Conservation (phyloP, 2,797 vertebrate species). For the Cercopithecus mitis region DNA sequence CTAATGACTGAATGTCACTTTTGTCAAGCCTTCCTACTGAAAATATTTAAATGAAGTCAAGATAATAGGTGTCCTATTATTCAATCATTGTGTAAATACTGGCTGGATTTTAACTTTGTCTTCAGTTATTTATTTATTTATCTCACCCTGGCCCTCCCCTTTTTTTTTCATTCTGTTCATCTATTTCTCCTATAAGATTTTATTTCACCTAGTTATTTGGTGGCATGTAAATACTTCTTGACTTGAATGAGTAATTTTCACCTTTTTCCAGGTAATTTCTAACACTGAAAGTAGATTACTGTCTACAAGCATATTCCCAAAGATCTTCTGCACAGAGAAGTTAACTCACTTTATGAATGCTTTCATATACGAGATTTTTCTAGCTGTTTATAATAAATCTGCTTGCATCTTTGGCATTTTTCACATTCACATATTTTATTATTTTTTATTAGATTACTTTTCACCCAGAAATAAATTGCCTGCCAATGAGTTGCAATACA, state of each 20-base stretch:
- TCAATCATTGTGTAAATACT: background rate
- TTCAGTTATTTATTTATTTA: background rate
- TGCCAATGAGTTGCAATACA: constrained; percentile 11
- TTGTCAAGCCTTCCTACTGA: background rate
- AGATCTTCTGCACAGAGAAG: constrained; percentile 14
- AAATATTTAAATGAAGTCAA: background rate
- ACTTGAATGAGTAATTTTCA: constrained; percentile 39
- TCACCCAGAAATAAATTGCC: constrained; percentile 47
- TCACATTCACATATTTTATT: constrained; percentile 41
- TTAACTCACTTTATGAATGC: constrained; percentile 46
- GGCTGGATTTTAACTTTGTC: background rate
- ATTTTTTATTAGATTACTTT: constrained; percentile 61
- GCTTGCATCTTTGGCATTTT: constrained; percentile 20
- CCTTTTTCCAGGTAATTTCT: constrained; percentile 47
- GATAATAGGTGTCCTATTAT: background rate
- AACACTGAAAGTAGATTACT: constrained; percentile 46
- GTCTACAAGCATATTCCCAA: constrained; percentile 13
- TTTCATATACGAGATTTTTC: constrained; percentile 33
- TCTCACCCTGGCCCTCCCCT: background rate
- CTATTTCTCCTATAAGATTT: background rate
- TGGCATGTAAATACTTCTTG: constrained; percentile 45
- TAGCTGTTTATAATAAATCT: constrained; percentile 48
- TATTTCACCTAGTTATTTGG: constrained; percentile 56
- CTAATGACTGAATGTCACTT: background rate
- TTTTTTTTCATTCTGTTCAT: background rate